Percentiles rank a stretch among this genome's conserved stretches.
phyloP scores from a whole-genome alignment of 2,888 invertebrate genomes.

The Agrotis ipsilon region DNA sequence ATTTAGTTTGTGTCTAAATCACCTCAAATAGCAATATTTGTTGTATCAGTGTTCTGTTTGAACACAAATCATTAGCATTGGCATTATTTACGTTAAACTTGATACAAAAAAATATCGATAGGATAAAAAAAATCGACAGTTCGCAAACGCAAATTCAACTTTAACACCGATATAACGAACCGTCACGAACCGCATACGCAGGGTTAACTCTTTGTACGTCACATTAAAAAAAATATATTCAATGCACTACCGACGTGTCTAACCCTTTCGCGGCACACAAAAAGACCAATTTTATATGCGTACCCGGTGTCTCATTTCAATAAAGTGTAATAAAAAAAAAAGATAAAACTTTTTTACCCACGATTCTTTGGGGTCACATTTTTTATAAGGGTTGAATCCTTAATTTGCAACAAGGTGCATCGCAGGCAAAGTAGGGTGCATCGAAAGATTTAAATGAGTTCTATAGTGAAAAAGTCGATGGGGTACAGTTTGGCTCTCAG shows the following conservation, averaged over 20 bases:
- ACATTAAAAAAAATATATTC: slow-evolving; percentile 76
- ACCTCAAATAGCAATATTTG: background rate
- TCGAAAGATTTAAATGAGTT: slow-evolving; percentile 87
- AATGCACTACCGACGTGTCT: slow-evolving; percentile 79
- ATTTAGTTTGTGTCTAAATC: background rate
- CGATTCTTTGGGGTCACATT: slow-evolving; percentile 89
- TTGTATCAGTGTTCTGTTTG: background rate
- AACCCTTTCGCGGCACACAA: slow-evolving; percentile 84
- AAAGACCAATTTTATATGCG: slow-evolving; percentile 90
- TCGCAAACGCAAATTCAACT: slow-evolving; percentile 82
- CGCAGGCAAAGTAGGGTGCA: slow-evolving; percentile 84
- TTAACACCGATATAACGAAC: slow-evolving; percentile 88
- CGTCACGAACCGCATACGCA: slow-evolving; percentile 85
- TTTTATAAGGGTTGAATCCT: slow-evolving; percentile 87
- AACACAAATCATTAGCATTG: background rate
- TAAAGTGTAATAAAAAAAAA: slow-evolving; percentile 86
- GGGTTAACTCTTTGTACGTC: slow-evolving; percentile 77
- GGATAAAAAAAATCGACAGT: slow-evolving; percentile 36
- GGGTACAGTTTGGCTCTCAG: slow-evolving; percentile 74
- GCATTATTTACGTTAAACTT: slow-evolving; percentile 10
- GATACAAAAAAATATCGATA: slow-evolving; percentile 19
- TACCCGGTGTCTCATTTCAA: slow-evolving; percentile 91
- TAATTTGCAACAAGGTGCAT: slow-evolving; percentile 92
- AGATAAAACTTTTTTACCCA: slow-evolving; percentile 90
- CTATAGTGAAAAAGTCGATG: slow-evolving; percentile 83